Percentiles rank a stretch among this genome's conserved stretches.
These are phyloP conservation scores for Iselma pallidipennis DNA, from an alignment of 2,888 invertebrate species.

Conservation along the genomic window DNA sequence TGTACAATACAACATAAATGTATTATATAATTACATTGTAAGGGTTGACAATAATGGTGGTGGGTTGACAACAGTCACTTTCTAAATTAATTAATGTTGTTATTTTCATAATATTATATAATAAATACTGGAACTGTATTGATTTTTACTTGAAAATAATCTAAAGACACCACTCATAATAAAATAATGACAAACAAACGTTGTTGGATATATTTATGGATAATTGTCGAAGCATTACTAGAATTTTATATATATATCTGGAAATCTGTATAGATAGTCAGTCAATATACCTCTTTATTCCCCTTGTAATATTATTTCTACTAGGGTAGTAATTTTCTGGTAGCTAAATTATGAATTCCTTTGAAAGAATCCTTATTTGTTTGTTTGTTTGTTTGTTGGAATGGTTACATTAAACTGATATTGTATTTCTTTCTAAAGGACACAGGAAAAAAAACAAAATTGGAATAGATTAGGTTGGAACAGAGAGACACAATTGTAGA, in stretches of 20 bases:
- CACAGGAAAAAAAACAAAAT: neutral
- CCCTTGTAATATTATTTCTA: no score
- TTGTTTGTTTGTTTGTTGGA: neutral
- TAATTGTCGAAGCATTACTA: neutral
- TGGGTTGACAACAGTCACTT: neutral
- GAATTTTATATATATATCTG: no score
- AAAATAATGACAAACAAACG: no score
- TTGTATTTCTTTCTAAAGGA: neutral
- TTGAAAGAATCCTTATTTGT: neutral
- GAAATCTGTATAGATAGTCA: no score
- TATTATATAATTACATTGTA: neutral
- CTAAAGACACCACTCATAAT: no score
- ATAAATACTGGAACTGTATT: no score
- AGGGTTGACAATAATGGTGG: neutral
- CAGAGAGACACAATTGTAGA: neutral
- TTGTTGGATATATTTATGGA: no score
- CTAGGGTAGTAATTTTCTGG: neutral
- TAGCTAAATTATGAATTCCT: neutral
- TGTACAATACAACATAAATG: no score
- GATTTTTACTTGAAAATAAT: no score
- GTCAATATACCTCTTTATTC: no score
- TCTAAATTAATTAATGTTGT: no score
- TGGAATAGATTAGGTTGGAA: neutral
- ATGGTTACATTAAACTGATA: neutral
- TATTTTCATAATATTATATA: no score